These are phyloP conservation scores for Cybosia mesomella DNA, from an alignment of 2,888 invertebrate species.

Conservation along the genomic window DNA sequence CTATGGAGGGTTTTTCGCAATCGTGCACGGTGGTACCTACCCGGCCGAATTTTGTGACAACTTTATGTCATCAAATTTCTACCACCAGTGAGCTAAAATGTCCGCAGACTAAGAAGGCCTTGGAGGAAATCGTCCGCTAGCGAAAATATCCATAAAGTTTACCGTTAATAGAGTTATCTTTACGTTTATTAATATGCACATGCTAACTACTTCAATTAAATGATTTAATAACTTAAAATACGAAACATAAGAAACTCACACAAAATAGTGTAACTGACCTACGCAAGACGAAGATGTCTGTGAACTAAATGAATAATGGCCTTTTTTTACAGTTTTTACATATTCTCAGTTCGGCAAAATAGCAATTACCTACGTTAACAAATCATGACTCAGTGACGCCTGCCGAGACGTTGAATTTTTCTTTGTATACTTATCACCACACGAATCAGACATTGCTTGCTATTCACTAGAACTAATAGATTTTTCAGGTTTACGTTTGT, in stretches of 20 bases:
- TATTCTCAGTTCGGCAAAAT: conserved; percentile 48
- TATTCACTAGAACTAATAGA: not conserved
- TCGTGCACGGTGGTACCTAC: too few relatives aligned
- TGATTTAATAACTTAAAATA: conserved; percentile 1
- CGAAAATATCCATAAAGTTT: not conserved
- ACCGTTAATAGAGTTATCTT: not conserved
- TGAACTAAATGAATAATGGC: conserved; percentile 35
- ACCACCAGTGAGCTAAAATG: too few relatives aligned
- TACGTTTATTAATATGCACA: not conserved
- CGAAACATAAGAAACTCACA: conserved; percentile 20
- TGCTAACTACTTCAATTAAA: not conserved
- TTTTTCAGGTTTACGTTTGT: not conserved
- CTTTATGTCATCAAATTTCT: too few relatives aligned
- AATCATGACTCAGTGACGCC: conserved; percentile 47
- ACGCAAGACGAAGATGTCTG: conserved; percentile 49
- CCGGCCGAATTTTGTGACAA: too few relatives aligned
- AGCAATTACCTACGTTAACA: conserved; percentile 41
- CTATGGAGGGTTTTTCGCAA: too few relatives aligned
- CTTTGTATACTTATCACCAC: conserved; percentile 14
- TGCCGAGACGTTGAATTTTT: conserved; percentile 40
- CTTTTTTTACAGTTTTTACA: conserved; percentile 43
- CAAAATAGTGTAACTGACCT: conserved; percentile 52
- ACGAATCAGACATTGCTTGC: conserved; percentile 1
- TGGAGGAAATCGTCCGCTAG: not conserved
- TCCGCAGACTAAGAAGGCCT: too few relatives aligned